phyloP scores from a whole-genome alignment of 2,797 vertebrate species.

The Micromesistius poutassou region DNA sequence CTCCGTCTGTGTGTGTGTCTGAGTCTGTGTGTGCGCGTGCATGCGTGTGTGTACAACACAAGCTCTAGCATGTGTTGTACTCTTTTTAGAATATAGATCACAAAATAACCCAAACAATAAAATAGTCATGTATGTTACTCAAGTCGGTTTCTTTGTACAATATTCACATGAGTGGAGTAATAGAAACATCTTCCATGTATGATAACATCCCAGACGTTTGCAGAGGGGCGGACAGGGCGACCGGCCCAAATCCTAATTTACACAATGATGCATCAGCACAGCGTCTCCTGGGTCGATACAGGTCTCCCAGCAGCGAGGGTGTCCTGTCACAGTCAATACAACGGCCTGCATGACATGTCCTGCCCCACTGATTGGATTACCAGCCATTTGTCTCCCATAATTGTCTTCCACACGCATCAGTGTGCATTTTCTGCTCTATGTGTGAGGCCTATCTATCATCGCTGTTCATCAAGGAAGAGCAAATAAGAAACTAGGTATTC shows the following conservation, averaged over 20 bases:
- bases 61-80: too few relatives aligned
- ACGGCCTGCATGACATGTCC: slow-evolving; percentile 65
- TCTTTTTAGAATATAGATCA: background rate
- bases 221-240: slow-evolving; percentile 47
- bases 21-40: slow-evolving; percentile 1
- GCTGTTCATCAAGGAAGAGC: background rate
- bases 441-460: background rate
- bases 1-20: background rate
- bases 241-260: slow-evolving; percentile 59
- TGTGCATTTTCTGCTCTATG: slow-evolving; percentile 22
- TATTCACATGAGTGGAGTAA: too few relatives aligned
- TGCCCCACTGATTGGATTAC: slow-evolving; percentile 74
- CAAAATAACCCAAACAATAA: background rate
- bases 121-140: background rate
- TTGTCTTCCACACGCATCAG: slow-evolving; percentile 66
- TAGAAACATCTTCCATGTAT: background rate
- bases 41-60: background rate
- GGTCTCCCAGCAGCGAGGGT: slow-evolving; percentile 50
- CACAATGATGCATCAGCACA: slow-evolving; percentile 73
- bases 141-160: too few relatives aligned
- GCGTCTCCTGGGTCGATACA: slow-evolving; percentile 63
- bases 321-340: slow-evolving; percentile 70
- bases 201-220: slow-evolving; percentile 24
- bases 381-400: slow-evolving; percentile 67
- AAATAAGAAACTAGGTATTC: background rate